phyloP scores from a whole-genome alignment of 2,113 vertebrate genomes.

The Pristiophorus japonicus region DNA sequence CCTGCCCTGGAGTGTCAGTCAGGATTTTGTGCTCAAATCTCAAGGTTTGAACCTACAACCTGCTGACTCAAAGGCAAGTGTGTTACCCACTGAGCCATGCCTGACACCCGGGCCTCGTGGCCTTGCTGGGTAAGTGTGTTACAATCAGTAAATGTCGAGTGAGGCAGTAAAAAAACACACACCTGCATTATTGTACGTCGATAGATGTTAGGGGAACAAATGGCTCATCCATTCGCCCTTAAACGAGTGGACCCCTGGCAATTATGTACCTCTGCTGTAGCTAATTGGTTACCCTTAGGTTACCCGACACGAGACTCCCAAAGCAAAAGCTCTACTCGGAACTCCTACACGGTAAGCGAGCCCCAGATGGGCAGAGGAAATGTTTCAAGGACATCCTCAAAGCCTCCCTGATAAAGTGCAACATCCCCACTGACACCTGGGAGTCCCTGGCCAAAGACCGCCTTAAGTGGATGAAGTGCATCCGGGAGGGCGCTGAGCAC shows the following conservation, averaged over 20 bases:
- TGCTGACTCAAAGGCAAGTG: neutral
- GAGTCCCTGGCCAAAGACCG: no score
- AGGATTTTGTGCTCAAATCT: neutral
- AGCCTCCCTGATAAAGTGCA: no score
- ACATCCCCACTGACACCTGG: no score
- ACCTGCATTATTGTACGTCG: neutral
- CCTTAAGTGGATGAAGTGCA: no score
- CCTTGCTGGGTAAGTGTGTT: neutral
- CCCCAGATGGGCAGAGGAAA: no score
- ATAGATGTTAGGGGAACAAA: neutral
- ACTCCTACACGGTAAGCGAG: no score
- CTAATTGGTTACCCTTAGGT: neutral
- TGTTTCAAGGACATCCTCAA: no score
- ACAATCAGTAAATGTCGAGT: neutral
- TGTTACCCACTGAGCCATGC: neutral
- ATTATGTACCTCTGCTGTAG: neutral
- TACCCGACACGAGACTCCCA: no score
- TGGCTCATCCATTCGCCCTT: neutral
- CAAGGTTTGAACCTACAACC: neutral
- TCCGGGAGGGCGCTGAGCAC: no score
- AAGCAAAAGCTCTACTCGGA: no score
- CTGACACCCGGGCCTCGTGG: neutral
- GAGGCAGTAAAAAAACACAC: neutral
- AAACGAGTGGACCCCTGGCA: neutral
- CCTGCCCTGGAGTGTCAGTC: neutral